phyloP scores from a whole-genome alignment of 2,113 vertebrate species.

The Synodontis membranacea region DNA sequence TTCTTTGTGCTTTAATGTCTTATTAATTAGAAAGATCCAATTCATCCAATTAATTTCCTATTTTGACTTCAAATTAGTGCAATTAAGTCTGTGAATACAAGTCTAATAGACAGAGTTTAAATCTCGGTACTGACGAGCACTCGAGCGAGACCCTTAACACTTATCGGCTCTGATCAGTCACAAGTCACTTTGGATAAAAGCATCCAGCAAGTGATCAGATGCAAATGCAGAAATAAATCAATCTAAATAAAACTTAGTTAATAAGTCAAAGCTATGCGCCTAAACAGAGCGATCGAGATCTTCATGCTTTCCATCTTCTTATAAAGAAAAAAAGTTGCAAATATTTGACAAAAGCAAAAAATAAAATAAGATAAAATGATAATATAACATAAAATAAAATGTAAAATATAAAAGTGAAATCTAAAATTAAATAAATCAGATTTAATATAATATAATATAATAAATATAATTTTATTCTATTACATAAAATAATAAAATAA shows the following conservation, averaged over 20 bases:
- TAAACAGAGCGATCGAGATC: background rate
- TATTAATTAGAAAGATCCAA: background rate
- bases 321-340: background rate
- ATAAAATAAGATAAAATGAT: no score
- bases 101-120: background rate
- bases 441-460: background rate
- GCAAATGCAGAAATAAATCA: background rate
- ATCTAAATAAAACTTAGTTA: background rate
- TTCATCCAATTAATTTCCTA: background rate
- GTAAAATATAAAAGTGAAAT: no score
- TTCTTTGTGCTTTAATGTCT: background rate
- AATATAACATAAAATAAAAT: no score
- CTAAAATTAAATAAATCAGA: no score
- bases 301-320: background rate
- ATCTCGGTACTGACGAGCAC: background rate
- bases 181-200: background rate
- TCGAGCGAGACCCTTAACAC: background rate
- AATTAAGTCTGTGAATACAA: background rate
- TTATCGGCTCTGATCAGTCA: background rate
- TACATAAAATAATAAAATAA: no score
- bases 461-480: no score
- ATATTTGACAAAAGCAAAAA: background rate
- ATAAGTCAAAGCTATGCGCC: background rate
- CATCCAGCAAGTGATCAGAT: background rate
- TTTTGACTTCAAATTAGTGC: background rate